Evolutionary conservation across 2,888 invertebrate genomes (phyloP), one percentile per base, ranked within the genome.

Genomic region (Agelastica alni): DNA sequence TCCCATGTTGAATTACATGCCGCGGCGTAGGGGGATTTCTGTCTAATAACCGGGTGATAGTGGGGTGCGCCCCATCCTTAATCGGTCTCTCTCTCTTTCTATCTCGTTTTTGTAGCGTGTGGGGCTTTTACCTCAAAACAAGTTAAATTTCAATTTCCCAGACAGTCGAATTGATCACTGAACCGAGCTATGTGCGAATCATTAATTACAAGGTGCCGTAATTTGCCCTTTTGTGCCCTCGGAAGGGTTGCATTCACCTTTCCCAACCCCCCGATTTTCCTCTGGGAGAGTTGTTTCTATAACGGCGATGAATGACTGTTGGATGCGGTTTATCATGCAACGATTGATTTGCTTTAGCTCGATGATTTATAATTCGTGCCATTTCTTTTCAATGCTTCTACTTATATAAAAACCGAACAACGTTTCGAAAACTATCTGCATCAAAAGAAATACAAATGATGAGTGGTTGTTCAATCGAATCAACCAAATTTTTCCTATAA

Each of bases 121-220:
- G 47, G 48, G 47, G 52, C 43, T 41, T 43, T 42, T 51, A 48
- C 58, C 56, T 56, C 56, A 58, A 58, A 58, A 58, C 53, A 53
- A 53, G 59, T 56, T 59, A 70, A 70, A 71, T 70, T 70, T 64
- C 69, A 65, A 66, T 68, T 65, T 56, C 60, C 61, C 62, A 66
- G 71, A 69, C 70, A 70, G 71, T 65, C 62, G 64, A 71, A 72
- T 72, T 72, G 70, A 72, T 72, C 70, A 64, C 70, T 62, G 67
- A 66, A 66, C 68, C 69, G 67, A 72, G 71, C 71, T 71, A 72
- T 71, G 70, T 69, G 68, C 68, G 66, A 69, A 70, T 72, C 71
- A 72, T 71, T 72, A 71, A 71, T 71, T 72, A 73, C 67, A 49
- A 49, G 49, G 49, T 41, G 54, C 60, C 65, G 70, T 69, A 71